A percentile compares a stretch with the other conserved stretches of the same genome.
Evolutionary conservation across 2,797 vertebrate species (phyloP).

Genomic region (Sebastes hubbsi): DNA sequence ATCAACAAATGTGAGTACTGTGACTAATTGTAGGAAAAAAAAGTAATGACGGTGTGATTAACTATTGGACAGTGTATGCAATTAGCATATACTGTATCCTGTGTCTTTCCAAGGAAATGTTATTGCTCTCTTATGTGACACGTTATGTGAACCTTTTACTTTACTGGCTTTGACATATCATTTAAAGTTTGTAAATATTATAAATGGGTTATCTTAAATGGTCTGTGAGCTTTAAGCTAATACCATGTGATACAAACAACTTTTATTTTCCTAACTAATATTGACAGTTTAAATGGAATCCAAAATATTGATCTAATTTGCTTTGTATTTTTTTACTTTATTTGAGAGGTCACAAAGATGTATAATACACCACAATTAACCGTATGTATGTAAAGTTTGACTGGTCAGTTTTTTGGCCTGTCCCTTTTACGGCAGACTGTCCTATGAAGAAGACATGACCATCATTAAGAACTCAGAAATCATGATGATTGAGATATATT

Average conservation of each 20-base stretch:
- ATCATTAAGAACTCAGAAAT: too few relatives aligned
- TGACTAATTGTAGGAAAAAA: too few relatives aligned
- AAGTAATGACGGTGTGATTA: too few relatives aligned
- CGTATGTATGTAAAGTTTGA: too few relatives aligned
- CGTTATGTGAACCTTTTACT: too few relatives aligned
- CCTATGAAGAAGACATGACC: too few relatives aligned
- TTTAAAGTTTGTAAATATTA: background rate
- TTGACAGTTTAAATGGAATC: background rate
- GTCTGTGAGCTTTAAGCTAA: background rate
- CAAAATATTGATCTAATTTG: background rate
- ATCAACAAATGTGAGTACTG: background rate
- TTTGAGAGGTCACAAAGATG: too few relatives aligned
- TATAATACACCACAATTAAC: too few relatives aligned
- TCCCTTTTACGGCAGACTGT: too few relatives aligned
- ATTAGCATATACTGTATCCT: background rate
- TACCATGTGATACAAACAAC: background rate
- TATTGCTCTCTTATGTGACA: background rate
- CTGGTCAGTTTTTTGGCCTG: too few relatives aligned
- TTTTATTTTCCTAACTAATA: background rate
- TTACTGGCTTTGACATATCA: background rate
- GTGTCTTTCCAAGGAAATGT: background rate
- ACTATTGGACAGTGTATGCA: background rate
- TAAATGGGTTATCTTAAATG: background rate
- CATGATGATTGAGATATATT: too few relatives aligned
- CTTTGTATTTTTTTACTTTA: background rate